Base-by-base conservation (phyloP, 2,113 vertebrate species). In the Brachyistius frenatus region DNA sequence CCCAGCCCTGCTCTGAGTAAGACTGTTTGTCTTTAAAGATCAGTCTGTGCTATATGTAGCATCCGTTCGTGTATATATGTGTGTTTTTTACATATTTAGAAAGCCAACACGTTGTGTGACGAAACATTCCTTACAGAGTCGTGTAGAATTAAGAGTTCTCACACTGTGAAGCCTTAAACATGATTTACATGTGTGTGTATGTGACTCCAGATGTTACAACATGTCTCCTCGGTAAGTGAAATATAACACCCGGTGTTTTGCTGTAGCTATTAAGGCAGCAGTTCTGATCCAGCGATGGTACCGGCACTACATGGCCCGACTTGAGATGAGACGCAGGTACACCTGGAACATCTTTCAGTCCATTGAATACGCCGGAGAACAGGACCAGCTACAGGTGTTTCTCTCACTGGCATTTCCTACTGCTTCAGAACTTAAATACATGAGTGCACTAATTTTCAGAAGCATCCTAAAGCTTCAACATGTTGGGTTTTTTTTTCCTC, bases 231-330 rank as follows among this genome's bases (percentile, higher is more conserved):
- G 5, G 9, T 35, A 23, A 31, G 68, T 55, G 23, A 66, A 64
- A 44, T 3, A 2, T 70, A 62, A 57, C 41, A 11, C 7, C 47
- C 31, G 16, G 11, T 64, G 0, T 78, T 74, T 35, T 72, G 30
- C 54, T 35, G 10, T 23, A 99, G 98, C 88, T 0, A 94, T 99
- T 52, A 96, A 93, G 93, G 96, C 98, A 11, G 95, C 97, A 1
- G 55, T 97, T 76, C 80, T 99, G 79, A 99, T 99, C 91, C 98
- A 99, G 91, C 95, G 94, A 0, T 99, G 97, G 98, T 99, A 97
- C 87, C 96, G 97, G n/a, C 90, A 94, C 35, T 96, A 97, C 41
- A 93, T 95, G 47, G 96, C 96, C 53, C 95, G 94, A 0, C 66
- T 99, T 58, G 96, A 95, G 92, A 95, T 96, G 91, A 96, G 95